Conservation (phyloP, 2,113 vertebrate genomes). For the Cochlearius cochlearius region DNA sequence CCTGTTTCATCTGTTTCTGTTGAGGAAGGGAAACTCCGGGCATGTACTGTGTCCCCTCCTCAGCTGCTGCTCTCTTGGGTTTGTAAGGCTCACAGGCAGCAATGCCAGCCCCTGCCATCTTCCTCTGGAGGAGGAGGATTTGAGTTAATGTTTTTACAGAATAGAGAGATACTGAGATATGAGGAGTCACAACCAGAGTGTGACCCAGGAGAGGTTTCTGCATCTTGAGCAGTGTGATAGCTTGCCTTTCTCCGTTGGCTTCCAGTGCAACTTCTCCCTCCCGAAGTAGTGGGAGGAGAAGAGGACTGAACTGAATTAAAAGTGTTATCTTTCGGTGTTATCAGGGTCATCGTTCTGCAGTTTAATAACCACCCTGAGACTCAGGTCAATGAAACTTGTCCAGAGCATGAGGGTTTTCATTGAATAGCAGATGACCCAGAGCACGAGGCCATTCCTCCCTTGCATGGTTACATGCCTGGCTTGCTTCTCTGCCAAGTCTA, state of each 20-base stretch:
- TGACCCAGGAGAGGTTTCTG: background rate
- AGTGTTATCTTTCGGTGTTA: background rate
- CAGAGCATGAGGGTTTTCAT: background rate
- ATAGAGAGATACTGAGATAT: background rate
- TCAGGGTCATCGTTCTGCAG: background rate
- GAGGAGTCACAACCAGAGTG: background rate
- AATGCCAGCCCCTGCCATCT: background rate
- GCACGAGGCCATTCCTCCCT: background rate
- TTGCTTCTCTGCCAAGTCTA: background rate
- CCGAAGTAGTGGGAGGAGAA: background rate
- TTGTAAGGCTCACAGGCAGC: background rate
- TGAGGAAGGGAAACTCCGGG: background rate
- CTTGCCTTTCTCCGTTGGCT: background rate
- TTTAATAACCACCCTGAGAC: background rate
- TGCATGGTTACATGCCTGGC: background rate
- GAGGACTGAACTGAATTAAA: background rate
- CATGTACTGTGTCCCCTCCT: background rate
- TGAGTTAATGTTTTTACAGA: background rate
- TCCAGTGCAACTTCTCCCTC: background rate
- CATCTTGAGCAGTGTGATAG: background rate
- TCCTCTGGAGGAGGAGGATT: background rate
- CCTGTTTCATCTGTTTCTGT: background rate
- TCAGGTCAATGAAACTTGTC: background rate
- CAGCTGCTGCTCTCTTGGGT: background rate
- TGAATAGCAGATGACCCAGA: background rate